Conservation (phyloP, 1,140 invertebrate species). For the Dufourea novaeangliae region DNA sequence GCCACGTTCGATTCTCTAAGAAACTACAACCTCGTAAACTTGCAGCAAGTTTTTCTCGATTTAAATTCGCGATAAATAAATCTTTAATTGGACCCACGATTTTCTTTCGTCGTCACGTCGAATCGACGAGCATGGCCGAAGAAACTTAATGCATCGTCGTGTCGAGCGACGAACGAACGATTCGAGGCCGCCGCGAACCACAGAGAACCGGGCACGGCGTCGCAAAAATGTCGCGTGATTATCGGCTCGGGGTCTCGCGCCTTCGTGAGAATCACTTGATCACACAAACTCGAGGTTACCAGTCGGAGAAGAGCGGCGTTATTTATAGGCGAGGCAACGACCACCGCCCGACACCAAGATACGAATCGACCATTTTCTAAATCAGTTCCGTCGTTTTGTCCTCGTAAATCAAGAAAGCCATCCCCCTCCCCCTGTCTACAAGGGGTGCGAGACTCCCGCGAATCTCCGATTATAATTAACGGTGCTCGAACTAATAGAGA, state of each 20-base stretch:
- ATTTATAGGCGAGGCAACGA: slow-evolving; percentile 68
- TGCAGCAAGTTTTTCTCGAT: neutral
- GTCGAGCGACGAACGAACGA: slow-evolving; percentile 1
- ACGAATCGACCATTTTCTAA: slow-evolving; percentile 79
- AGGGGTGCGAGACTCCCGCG: slow-evolving; percentile 34
- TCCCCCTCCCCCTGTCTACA: neutral
- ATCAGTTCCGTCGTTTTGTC: slow-evolving; percentile 80
- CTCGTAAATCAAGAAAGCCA: slow-evolving; percentile 74
- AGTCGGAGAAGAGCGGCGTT: slow-evolving; percentile 54
- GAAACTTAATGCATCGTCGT: neutral
- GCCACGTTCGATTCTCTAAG: neutral
- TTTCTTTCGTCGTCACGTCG: too few species aligned
- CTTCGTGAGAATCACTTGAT: slow-evolving; percentile 63
- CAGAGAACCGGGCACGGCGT: slow-evolving; percentile 12
- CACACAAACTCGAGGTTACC: slow-evolving; percentile 55
- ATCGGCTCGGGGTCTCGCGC: slow-evolving; percentile 48
- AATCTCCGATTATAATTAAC: slow-evolving; percentile 79
- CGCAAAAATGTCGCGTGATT: slow-evolving; percentile 60
- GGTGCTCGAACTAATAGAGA: slow-evolving; percentile 74
- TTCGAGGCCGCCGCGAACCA: neutral
- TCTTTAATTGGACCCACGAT: too few species aligned
- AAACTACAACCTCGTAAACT: too few species aligned
- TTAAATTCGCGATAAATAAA: too few species aligned
- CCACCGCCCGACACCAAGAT: slow-evolving; percentile 65
- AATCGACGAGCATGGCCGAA: too few species aligned